Base-by-base conservation (phyloP, 1,140 invertebrate genomes). In the Euschistus heros region DNA sequence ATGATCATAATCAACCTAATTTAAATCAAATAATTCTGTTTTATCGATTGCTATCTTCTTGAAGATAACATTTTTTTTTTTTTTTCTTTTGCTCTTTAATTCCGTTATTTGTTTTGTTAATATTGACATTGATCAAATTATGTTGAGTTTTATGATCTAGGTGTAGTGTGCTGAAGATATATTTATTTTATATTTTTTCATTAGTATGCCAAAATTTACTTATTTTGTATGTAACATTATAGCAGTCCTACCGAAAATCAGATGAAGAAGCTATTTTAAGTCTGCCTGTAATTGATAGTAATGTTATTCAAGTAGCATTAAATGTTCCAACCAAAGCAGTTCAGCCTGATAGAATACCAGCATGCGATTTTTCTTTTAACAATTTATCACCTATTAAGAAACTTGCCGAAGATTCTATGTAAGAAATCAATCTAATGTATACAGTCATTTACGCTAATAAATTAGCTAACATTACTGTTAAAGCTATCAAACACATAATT, bases 201-300 rank as follows among this genome's bases (percentile, higher is more conserved):
- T 70, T 68, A 67, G 66, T 66, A 68, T 66, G 62, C 67, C 7
- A 37, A 62, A 62, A 46, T 65, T 47, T 22, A 22, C 33, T 30
- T 24, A 37, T 30, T 27, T 63, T 64, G 50, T 26, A 17, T 7
- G 50, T 52, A 66, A 22, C 72, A 67, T 59, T 64, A 20, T 66
- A 80, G 33, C 33, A 37, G 10, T 76, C 72, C 76, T 71, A 67
- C 80, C 22, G 73, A 78, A 47, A 75, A 79, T 67, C 77, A 76
- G 33, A 78, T 78, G 75, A 79, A 24, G 76, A 77, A 62, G 73
- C 81, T 46, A 75, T 77, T 70, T 77, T 88, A 69, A 88, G 84
- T 24, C 77, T 87, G 68, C 91, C 86, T 66, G 73, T 84, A 67
- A 78, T 89, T 69, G 79, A 83, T 72, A 81, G 77, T 67, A 83